Base-by-base conservation (phyloP, 1,140 invertebrate genomes). In the Brachionus sp. region DNA sequence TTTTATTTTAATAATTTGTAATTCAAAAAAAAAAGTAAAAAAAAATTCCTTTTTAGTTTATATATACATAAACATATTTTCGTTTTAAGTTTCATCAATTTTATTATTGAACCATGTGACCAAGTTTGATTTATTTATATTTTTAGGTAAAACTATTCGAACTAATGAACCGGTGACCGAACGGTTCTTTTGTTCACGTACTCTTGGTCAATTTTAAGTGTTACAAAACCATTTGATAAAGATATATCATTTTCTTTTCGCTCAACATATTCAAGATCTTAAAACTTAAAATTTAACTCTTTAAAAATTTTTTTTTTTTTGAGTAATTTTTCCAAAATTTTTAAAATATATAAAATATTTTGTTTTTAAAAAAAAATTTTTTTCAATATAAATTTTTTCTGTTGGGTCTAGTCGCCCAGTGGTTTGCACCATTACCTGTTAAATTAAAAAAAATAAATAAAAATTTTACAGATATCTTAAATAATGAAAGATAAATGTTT, bases 401-500 rank as follows among this genome's bases (percentile, higher is more conserved):
- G 13, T 70, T 70, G 66, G 35, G 66, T 39, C 13, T 70, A 66
- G 33, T 66, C 25, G 33, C 64, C 64, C 64, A 73, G 12, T 68
- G 29, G n/a, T 1, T 9, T 23, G 5, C 2, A 12, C 13, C 4
- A 33, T 29, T 29, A n/a, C n/a, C 33, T 12, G 13, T 35, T 12
- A 33, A 37, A 3, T 29, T 29, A 68, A 68, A 33, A 68, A 35
- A 68, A 33, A 13, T n/a, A 12, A 29, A 39, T n/a, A 23, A 37
- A 39, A 39, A n/a, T 0, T 37, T 19, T 4, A 13, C 7, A 39
- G 16, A 44, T 13, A 75, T 46, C 33, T 75, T 75, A 42, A 23
- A 46, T 46, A 75, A 75, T 75, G 70, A 75, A 75, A 75, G 70
- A 75, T 75, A 75, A 75, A 75, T 46, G 42, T 13, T 46, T 75